A percentile compares a stretch with the other conserved stretches of the same genome.
These are phyloP conservation scores for Agrenia bidenticulata DNA, from an alignment of 2,888 invertebrate species.

Conservation along the genomic window DNA sequence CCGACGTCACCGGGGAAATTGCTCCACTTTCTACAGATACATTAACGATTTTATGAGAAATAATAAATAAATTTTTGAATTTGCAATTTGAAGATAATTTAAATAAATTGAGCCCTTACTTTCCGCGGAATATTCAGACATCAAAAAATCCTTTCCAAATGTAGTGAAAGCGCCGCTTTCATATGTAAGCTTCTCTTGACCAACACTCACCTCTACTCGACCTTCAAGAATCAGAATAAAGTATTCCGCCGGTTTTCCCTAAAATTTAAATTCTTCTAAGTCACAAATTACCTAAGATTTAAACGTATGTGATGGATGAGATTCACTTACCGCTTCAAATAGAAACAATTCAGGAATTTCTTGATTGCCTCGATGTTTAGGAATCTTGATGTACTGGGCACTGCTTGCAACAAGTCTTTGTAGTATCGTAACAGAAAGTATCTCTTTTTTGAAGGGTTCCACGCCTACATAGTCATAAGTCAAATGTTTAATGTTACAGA, in stretches of 20 bases:
- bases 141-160: conserved; percentile 73
- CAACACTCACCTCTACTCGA: conserved; percentile 90
- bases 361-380: conserved; percentile 36
- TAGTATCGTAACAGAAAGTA: conserved; percentile 83
- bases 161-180: conserved; percentile 96
- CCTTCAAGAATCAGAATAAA: conserved; percentile 95
- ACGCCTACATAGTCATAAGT: no score
- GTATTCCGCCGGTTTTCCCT: conserved; percentile 71
- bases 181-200: conserved; percentile 86
- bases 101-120: conserved; percentile 3
- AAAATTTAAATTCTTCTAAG: conserved; percentile 42
- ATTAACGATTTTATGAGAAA: no score
- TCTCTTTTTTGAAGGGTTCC: conserved; percentile 81
- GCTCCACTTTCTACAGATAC: conserved; percentile 7
- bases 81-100: not conserved
- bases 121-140: conserved; percentile 19
- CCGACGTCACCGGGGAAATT: conserved; percentile 25
- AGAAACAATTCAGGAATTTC: conserved; percentile 27
- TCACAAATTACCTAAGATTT: not conserved
- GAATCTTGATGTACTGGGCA: conserved; percentile 77
- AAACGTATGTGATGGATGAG: not conserved
- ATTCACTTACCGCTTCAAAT: conserved; percentile 36
- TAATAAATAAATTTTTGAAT: no score
- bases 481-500: no score
- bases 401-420: conserved; percentile 87